phyloP scores from a whole-genome alignment of 2,797 vertebrate genomes.

The Ctenopoma multispine region DNA sequence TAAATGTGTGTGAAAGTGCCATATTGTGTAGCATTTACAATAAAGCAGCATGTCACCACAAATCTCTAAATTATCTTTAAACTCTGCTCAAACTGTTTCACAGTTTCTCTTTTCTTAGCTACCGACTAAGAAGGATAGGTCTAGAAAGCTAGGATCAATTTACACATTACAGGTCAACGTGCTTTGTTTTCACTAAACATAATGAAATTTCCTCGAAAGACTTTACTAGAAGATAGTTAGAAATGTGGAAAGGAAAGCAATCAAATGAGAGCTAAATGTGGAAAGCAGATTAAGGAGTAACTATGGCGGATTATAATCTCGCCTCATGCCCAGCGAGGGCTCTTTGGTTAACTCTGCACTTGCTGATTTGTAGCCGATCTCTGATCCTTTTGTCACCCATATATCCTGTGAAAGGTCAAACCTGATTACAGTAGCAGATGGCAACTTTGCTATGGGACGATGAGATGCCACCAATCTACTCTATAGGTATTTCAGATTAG shows the following conservation, averaged over 20 bases:
- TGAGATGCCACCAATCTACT: slow-evolving; percentile 56
- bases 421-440: slow-evolving; percentile 72
- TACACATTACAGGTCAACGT: slow-evolving; percentile 15
- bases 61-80: slow-evolving; percentile 13
- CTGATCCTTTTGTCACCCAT: slow-evolving; percentile 57
- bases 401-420: slow-evolving; percentile 74
- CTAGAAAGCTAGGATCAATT: slow-evolving; percentile 38
- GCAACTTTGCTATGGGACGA: slow-evolving; percentile 45
- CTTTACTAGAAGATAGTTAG: slow-evolving; percentile 1
- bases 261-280: slow-evolving; percentile 1
- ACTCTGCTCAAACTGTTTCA: background rate
- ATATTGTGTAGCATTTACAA: background rate
- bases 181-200: slow-evolving; percentile 29
- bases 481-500: slow-evolving; percentile 55
- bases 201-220: slow-evolving; percentile 23
- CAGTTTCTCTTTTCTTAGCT: background rate
- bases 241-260: slow-evolving; percentile 18
- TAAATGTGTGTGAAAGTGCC: too few species aligned
- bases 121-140: slow-evolving; percentile 26
- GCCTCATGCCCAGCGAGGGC: slow-evolving; percentile 13
- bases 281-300: background rate
- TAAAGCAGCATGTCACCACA: slow-evolving; percentile 10
- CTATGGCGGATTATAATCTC: slow-evolving; percentile 24
- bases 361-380: slow-evolving; percentile 62
- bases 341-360: slow-evolving; percentile 57